Conservation (phyloP, 2,797 vertebrate species). For the Emydoidea blandingii region DNA sequence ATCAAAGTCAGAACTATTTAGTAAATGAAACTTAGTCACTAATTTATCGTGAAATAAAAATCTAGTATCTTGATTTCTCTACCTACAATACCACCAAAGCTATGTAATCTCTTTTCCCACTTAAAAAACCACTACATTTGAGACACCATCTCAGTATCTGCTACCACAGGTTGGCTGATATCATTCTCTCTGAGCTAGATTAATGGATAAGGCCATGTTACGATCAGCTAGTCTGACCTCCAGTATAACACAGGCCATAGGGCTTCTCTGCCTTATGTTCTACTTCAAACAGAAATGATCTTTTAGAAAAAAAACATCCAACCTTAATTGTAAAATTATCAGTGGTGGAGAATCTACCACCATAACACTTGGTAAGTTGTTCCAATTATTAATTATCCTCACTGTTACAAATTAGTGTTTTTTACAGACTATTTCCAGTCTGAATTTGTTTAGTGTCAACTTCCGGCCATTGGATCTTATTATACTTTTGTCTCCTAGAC, state of each 20-base stretch:
- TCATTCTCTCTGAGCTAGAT: accelerated
- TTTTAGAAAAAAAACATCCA: background rate
- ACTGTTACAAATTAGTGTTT: too few species aligned
- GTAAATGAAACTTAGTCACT: background rate
- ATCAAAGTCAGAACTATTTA: accelerated
- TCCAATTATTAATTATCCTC: background rate
- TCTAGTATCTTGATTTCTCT: accelerated
- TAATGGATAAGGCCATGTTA: background rate
- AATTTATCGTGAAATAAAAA: background rate
- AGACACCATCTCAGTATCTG: background rate
- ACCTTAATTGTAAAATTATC: background rate
- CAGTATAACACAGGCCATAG: background rate
- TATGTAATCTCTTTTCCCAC: background rate
- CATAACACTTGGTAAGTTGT: background rate
- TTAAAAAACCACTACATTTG: background rate
- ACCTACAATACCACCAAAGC: accelerated
- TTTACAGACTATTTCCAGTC: background rate
- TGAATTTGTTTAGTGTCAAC: background rate
- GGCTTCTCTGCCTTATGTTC: background rate
- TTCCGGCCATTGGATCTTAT: background rate
- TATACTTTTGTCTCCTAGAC: background rate
- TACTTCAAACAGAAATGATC: background rate
- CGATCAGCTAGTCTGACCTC: background rate
- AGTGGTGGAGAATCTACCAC: background rate
- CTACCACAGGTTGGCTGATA: background rate